Percentiles rank a stretch among this genome's conserved stretches.
phyloP scores from a whole-genome alignment of 1,140 invertebrate species.

The Brachionus paranguensis region DNA sequence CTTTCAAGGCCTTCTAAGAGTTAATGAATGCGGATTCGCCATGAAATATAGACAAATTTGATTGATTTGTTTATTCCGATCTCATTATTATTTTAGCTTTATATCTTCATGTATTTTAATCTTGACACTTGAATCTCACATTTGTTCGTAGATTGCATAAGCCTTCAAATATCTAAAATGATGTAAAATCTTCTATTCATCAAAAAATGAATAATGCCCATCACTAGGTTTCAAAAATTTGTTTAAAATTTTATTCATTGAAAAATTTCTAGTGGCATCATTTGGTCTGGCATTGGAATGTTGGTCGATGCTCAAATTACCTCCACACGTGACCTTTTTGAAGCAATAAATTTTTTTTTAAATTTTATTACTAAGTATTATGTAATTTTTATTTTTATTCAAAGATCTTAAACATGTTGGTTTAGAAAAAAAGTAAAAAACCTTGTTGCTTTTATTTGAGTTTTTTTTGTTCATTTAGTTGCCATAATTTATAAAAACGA shows the following conservation, averaged over 20 bases:
- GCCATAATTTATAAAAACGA: background rate
- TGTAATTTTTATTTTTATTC: conserved; percentile 1
- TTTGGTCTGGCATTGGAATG: background rate
- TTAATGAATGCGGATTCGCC: background rate
- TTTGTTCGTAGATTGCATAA: background rate
- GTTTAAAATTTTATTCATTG: background rate
- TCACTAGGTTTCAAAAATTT: background rate
- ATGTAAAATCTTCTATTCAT: background rate
- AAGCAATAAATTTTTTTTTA: background rate
- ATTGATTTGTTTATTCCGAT: background rate
- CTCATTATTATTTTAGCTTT: background rate
- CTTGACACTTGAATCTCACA: background rate
- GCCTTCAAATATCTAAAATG: background rate
- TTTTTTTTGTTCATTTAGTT: background rate
- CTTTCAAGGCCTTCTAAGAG: background rate
- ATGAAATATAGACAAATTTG: background rate
- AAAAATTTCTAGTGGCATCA: background rate
- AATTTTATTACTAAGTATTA: background rate
- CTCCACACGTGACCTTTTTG: background rate
- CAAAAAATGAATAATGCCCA: background rate
- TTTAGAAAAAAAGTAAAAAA: background rate
- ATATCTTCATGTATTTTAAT: background rate
- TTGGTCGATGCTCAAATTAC: background rate
- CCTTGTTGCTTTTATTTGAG: background rate
- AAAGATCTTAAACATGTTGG: background rate